Evolutionary conservation across 2,888 invertebrate genomes (phyloP), one percentile per base, ranked within the genome.

Genomic region (Drosophila mimica): DNA sequence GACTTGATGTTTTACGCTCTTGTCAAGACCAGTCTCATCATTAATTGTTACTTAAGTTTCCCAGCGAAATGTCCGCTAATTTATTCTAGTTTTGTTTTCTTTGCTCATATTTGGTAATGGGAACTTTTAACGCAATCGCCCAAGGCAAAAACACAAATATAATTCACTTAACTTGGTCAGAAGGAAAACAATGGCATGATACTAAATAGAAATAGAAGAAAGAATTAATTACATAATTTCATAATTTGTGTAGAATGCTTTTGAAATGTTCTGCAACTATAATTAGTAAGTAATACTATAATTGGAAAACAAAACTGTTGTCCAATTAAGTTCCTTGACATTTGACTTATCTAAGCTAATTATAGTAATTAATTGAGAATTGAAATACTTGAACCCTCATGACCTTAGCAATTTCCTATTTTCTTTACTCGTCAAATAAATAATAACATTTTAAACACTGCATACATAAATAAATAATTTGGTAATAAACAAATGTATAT

Each of bases 51-150:
- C 20, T 17, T 13, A 59, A 53, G 49, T 65, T 72, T 70, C 60
- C 62, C 71, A 69, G 62, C 64, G 38, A 51, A 70, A 68, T 65
- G 54, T 40, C 30, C 70, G 67, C 70, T 72, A 84, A 89, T 84
- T 87, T 68, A 82, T 68, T 79, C 75, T 5, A 63, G 53, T 65
- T 64, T 20, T 43, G 2, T 20, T 25, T 36, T 13, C 48, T 53
- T 38, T 30, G 68, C 31, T 38, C 74, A 53, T 74, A 81, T 79
- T 81, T 74, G 84, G 79, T 36, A 65, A 67, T 63, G 52, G 48
- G 52, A 56, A 52, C 58, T 64, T 31, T 43, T 31, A 46, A 28
- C 56, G 58, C 62, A 69, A 54, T 38, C 69, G 48, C 56, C 48
- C 28, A 25, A 34, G 62, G n/a, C 33, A 34, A 34, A 3, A 17